These are phyloP conservation scores for Neoscelio sp. DNA, from an alignment of 2,888 invertebrate genomes.

Conservation along the genomic window DNA sequence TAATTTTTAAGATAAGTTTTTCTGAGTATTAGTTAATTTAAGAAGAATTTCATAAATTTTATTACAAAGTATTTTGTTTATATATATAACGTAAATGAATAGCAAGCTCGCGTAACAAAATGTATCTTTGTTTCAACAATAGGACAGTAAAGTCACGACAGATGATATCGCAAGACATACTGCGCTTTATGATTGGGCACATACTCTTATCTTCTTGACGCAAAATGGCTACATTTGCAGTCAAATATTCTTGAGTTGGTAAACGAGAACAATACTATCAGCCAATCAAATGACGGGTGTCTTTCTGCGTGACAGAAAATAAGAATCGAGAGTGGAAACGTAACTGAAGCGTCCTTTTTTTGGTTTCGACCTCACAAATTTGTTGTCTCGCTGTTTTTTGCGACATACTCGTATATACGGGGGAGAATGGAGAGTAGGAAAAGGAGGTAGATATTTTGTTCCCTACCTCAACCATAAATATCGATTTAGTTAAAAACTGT, in stretches of 20 bases:
- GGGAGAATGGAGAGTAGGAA: slow-evolving; percentile 12
- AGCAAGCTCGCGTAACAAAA: neutral
- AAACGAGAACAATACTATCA: slow-evolving; percentile 43
- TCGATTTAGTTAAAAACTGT: no score
- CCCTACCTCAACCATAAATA: no score
- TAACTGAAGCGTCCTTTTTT: slow-evolving; percentile 27
- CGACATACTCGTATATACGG: slow-evolving; percentile 57
- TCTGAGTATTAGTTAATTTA: no score
- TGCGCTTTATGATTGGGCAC: slow-evolving; percentile 2
- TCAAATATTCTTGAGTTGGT: slow-evolving; percentile 14
- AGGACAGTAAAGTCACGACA: neutral
- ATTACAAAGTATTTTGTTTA: no score
- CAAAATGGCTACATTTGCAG: slow-evolving; percentile 19
- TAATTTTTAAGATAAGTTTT: no score
- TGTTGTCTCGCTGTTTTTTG: slow-evolving; percentile 58
- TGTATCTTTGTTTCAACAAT: slow-evolving; percentile 22
- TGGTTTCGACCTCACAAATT: neutral
- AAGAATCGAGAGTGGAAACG: slow-evolving; percentile 13
- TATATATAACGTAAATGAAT: no score
- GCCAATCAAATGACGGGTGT: slow-evolving; percentile 43
- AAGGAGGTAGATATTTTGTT: slow-evolving; percentile 61
- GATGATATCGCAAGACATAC: slow-evolving; percentile 12
- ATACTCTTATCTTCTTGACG: slow-evolving; percentile 9
- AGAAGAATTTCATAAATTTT: no score
- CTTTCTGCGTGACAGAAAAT: slow-evolving; percentile 12